Base-by-base conservation (phyloP, 37 sponge, comb jelly and placozoan species). In the Hormiphora californensis region DNA sequence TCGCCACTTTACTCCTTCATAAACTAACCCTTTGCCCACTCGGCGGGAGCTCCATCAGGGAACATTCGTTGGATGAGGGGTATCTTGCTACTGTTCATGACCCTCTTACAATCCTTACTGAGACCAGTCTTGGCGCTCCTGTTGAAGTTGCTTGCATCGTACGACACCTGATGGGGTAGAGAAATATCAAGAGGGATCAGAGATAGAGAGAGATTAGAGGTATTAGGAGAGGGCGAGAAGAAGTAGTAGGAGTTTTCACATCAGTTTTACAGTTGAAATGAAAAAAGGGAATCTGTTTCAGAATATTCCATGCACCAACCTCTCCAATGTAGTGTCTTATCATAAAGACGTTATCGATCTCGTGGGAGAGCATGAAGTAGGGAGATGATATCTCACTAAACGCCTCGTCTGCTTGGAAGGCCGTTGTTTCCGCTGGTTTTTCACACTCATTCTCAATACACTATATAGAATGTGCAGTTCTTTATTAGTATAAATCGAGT, bases 311-410 rank as follows among this genome's bases (percentile, higher is more conserved):
- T n/a, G n/a, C n/a, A n/a, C n/a, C n/a, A 23, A 65, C 67, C 67
- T 65, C 67, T 12, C 67, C 67, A 32, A 65, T 65, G 67, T 65
- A 65, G 37, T 65, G 67, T 65, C 67, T 4, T 7, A 65, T 28
- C 4, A 33, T 65, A 65, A 65, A 65, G 38, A 28, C 67, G 37
- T 65, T 65, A 7, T 65, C 67, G 1, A 65, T 28, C 28, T 65
- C 67, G 28, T 65, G 67, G 17, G 67, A 65, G 19, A 65, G 28
- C 67, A 65, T 65, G 67, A 65, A 65, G 67, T 65, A 65, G 28
- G 67, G 67, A 30, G 67, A 65, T 35, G 67, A 65, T 21, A 65
- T 65, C 28, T 28, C 37, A 7, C 67, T 38, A 33, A 65, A 65
- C 17, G 67, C 67, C 67, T 65, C 67, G 37, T 65, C 67, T 7